These are phyloP conservation scores for Zaprionus ornatus DNA, from an alignment of 1,140 invertebrate genomes.

Conservation along the genomic window DNA sequence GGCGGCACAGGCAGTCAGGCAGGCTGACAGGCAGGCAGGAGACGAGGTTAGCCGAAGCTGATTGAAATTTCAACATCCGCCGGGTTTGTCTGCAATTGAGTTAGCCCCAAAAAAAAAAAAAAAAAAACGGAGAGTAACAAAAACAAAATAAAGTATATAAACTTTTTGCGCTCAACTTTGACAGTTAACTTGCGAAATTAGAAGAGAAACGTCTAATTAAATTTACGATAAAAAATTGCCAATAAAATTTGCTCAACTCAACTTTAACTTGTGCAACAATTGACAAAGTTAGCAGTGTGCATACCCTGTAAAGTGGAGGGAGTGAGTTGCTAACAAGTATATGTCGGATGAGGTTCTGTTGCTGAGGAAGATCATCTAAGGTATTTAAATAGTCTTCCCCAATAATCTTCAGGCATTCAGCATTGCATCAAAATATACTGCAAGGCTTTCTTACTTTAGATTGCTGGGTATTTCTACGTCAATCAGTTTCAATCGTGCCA, in stretches of 20 bases:
- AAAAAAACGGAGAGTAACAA: not conserved
- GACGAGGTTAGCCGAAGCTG: slow-evolving; percentile 28
- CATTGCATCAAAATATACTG: too few relatives aligned
- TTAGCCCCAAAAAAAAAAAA: slow-evolving; percentile 31
- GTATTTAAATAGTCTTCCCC: too few relatives aligned
- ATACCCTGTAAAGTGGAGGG: not conserved
- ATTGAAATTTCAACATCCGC: slow-evolving; percentile 78
- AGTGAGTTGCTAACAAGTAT: too few relatives aligned
- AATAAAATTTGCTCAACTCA: slow-evolving; percentile 1
- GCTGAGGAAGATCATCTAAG: too few relatives aligned
- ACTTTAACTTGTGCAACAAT: slow-evolving; percentile 10
- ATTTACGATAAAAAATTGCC: slow-evolving; percentile 40
- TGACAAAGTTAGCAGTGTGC: not conserved
- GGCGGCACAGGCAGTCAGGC: too few relatives aligned
- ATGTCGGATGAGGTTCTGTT: too few relatives aligned
- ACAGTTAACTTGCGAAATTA: slow-evolving; percentile 39
- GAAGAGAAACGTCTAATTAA: slow-evolving; percentile 54
- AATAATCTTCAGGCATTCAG: too few relatives aligned
- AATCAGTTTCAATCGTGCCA: not conserved
- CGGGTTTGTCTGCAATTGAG: slow-evolving; percentile 58
- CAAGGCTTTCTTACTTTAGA: too few relatives aligned
- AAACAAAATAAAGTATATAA: slow-evolving; percentile 18
- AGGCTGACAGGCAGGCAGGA: not conserved
- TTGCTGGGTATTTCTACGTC: not conserved
- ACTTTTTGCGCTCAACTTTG: slow-evolving; percentile 47